phyloP scores from a whole-genome alignment of 2,113 vertebrate species.

The Anser brachyrhynchus region DNA sequence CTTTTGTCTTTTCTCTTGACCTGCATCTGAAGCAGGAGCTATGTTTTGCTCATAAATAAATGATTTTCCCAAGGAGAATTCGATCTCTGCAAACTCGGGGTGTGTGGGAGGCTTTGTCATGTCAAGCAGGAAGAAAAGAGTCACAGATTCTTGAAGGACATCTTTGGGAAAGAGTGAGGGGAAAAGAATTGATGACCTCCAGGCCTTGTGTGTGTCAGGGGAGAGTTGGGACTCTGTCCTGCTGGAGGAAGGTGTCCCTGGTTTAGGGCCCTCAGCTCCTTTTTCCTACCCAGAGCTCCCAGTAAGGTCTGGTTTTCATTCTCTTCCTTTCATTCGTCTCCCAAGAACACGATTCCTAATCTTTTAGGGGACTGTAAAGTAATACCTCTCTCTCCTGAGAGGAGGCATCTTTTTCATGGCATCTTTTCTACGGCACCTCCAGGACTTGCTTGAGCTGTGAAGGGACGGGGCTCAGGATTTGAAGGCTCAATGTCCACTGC shows the following conservation, averaged over 20 bases:
- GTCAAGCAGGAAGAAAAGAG: background rate
- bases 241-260: background rate
- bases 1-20: background rate
- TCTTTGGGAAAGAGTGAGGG: background rate
- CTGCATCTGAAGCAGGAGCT: background rate
- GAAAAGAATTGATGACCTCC: rapidly evolving
- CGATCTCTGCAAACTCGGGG: background rate
- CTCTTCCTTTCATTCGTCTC: background rate
- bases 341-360: background rate
- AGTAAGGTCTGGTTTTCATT: background rate
- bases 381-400: background rate
- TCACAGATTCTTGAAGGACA: background rate
- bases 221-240: background rate
- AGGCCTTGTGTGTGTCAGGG: rapidly evolving
- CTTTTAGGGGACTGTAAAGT: background rate
- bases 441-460: background rate
- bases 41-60: background rate
- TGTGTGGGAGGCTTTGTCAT: background rate
- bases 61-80: background rate
- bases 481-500: rapidly evolving
- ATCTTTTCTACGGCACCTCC: background rate
- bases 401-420: background rate
- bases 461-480: background rate
- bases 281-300: background rate
- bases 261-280: background rate